Percentiles rank a stretch among this genome's conserved stretches.
phyloP scores from a whole-genome alignment of 2,888 invertebrate species.

The Pseudococcus viburni region DNA sequence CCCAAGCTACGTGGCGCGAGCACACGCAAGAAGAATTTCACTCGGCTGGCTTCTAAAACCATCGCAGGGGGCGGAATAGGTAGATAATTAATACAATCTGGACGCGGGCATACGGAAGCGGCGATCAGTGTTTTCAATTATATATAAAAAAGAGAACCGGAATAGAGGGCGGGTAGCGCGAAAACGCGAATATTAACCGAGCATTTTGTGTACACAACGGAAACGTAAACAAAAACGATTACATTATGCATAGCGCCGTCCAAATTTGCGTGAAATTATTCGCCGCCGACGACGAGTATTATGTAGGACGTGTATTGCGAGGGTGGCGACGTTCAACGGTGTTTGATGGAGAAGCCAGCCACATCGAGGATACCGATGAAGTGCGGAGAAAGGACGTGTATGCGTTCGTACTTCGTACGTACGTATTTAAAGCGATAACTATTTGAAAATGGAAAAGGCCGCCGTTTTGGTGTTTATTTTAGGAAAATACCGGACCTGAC shows the following conservation, averaged over 20 bases:
- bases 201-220: conserved; percentile 27
- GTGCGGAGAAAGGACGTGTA: neutral
- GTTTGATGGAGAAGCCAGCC: neutral
- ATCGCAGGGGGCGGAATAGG: neutral
- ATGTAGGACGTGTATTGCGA: neutral
- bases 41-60: no score
- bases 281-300: neutral
- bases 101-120: neutral
- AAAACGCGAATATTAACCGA: conserved; percentile 48
- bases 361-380: neutral
- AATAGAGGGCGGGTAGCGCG: neutral
- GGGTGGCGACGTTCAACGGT: neutral
- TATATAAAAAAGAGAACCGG: neutral
- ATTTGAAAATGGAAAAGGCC: conserved; percentile 52
- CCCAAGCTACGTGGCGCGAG: neutral
- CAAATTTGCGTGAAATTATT: conserved; percentile 63
- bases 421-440: conserved; percentile 45
- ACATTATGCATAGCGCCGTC: conserved; percentile 42
- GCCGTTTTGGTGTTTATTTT: conserved; percentile 58
- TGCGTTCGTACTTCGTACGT: neutral
- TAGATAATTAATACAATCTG: conserved; percentile 8
- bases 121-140: neutral
- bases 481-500: conserved; percentile 54
- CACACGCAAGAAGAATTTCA: neutral
- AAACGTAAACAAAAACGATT: conserved; percentile 60